Percentiles rank a stretch among this genome's conserved stretches.
Conservation (phyloP, 2,888 invertebrate genomes). For the Zootermopsis nevadensis region DNA sequence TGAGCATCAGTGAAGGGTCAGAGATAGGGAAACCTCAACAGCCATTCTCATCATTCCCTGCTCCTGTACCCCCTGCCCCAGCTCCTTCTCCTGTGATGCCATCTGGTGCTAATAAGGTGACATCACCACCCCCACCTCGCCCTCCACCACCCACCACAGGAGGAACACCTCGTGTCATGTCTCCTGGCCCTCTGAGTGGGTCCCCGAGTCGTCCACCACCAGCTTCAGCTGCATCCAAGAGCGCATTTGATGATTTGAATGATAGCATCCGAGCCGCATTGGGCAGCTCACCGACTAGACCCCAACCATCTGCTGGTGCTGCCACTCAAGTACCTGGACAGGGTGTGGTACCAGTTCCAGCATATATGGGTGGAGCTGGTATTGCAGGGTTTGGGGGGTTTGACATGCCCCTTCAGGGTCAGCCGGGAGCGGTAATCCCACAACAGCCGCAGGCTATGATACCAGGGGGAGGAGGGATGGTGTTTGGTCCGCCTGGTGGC, state of each 20-base stretch:
- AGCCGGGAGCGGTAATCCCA: slow-evolving; percentile 36
- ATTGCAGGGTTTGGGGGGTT: slow-evolving; percentile 58
- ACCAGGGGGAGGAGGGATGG: slow-evolving; percentile 56
- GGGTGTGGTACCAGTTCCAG: slow-evolving; percentile 32
- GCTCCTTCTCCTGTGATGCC: slow-evolving; percentile 52
- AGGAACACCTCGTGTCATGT: slow-evolving; percentile 60
- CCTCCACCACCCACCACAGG: slow-evolving; percentile 61
- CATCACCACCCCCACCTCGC: slow-evolving; percentile 63
- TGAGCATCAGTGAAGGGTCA: not conserved
- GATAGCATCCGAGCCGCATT: slow-evolving; percentile 76
- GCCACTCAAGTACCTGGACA: slow-evolving; percentile 40
- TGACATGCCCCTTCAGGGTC: slow-evolving; percentile 55
- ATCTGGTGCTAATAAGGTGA: slow-evolving; percentile 58
- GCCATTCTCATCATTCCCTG: slow-evolving; percentile 19
- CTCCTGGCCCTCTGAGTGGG: slow-evolving; percentile 59
- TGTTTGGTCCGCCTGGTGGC: slow-evolving; percentile 59
- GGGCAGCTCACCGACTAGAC: slow-evolving; percentile 69
- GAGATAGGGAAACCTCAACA: slow-evolving; percentile 5
- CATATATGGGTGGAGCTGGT: slow-evolving; percentile 21
- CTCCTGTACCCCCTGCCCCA: slow-evolving; percentile 47
- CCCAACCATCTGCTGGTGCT: slow-evolving; percentile 49
- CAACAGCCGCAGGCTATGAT: slow-evolving; percentile 28
- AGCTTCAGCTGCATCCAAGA: slow-evolving; percentile 63
- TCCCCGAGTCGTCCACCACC: slow-evolving; percentile 57
- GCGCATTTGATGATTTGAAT: slow-evolving; percentile 76